Evolutionary conservation across 2,888 invertebrate species (phyloP).

Genomic region (Onchidella celtica): DNA sequence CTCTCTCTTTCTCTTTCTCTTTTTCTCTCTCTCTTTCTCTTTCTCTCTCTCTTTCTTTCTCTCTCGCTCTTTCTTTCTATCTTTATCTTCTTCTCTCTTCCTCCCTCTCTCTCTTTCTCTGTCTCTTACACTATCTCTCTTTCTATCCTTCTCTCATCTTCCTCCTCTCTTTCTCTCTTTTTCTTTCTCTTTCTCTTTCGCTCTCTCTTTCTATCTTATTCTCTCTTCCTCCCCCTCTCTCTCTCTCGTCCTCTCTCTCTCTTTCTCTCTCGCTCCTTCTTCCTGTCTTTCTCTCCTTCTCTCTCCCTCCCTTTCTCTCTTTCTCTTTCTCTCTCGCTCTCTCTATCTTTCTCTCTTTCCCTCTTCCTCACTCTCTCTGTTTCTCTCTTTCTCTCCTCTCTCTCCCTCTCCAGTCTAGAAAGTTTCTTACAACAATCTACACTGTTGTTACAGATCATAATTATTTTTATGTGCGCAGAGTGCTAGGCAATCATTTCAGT

Average conservation of each 20-base stretch:
- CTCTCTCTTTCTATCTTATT: background rate
- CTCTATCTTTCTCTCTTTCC: conserved; percentile 18
- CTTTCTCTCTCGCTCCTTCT: background rate
- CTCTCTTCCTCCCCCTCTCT: background rate
- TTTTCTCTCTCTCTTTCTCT: background rate
- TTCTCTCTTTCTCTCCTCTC: conserved; percentile 14
- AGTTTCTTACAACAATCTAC: too few species aligned
- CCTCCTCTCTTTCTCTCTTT: background rate
- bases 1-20: background rate
- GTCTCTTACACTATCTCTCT: background rate
- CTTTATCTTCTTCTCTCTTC: background rate
- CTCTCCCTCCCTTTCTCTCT: background rate
- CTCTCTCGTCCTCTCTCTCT: background rate
- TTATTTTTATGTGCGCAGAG: too few species aligned
- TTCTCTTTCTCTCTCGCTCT: conserved; percentile 4
- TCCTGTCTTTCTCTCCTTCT: conserved; percentile 8
- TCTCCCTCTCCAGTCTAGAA: too few species aligned
- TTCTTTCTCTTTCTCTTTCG: background rate
- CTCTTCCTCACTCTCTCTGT: conserved; percentile 19
- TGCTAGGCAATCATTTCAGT: too few species aligned
- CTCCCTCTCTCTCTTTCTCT: background rate
- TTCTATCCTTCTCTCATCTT: background rate
- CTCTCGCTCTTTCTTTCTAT: background rate
- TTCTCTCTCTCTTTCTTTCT: background rate
- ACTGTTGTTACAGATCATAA: too few species aligned